These are phyloP conservation scores for Drosophila anomalipes DNA, from an alignment of 2,888 invertebrate species.

Conservation along the genomic window DNA sequence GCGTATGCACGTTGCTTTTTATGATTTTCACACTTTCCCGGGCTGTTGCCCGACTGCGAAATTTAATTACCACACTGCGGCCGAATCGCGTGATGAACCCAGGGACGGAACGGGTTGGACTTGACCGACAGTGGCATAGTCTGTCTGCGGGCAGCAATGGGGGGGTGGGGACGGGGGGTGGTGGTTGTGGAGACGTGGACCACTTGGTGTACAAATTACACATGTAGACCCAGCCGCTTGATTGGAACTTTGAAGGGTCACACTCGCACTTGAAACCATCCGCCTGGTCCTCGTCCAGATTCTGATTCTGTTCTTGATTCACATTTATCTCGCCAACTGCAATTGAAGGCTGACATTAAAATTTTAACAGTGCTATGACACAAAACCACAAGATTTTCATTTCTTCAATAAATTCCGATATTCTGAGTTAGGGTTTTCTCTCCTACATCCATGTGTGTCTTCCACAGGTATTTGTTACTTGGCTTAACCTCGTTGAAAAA, in stretches of 20 bases:
- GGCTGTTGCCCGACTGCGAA: constrained; percentile 60
- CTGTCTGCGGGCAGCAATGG: neutral
- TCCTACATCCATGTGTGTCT: neutral
- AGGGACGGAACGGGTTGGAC: neutral
- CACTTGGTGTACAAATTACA: constrained; percentile 78
- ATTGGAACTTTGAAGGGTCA: constrained; percentile 77
- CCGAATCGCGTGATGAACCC: neutral
- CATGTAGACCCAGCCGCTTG: constrained; percentile 75
- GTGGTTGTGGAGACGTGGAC: constrained; percentile 12
- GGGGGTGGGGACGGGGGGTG: neutral
- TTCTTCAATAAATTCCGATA: neutral
- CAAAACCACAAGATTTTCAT: neutral
- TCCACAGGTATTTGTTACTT: neutral
- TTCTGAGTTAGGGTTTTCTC: neutral
- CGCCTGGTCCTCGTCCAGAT: neutral
- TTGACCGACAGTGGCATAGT: neutral
- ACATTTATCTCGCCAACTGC: neutral
- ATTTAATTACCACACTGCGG: constrained; percentile 68
- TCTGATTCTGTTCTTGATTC: neutral
- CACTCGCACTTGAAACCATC: constrained; percentile 48
- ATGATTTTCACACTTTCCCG: constrained; percentile 75
- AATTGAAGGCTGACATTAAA: constrained; percentile 36
- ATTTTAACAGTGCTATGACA: constrained; percentile 22
- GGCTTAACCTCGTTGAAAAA: neutral
- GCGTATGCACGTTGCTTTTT: constrained; percentile 75